phyloP scores from a whole-genome alignment of 2,797 vertebrate species.

The Myripristis jacobus region DNA sequence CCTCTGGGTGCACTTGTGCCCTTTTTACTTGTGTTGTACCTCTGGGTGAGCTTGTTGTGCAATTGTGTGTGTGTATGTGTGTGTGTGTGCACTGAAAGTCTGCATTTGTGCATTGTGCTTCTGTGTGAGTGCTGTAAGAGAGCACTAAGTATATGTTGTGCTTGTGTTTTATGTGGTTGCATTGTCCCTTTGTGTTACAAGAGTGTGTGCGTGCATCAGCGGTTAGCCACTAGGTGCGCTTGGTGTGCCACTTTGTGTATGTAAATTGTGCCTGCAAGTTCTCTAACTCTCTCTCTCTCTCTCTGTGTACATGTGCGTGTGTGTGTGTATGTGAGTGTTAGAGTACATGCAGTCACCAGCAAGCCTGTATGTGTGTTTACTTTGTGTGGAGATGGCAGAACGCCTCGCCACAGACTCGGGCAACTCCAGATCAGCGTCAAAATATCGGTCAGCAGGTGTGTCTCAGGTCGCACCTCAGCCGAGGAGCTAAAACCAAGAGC shows the following conservation, averaged over 20 bases:
- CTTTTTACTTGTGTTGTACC: no score
- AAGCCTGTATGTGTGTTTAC: background rate
- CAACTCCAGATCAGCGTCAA: no score
- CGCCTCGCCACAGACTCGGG: no score
- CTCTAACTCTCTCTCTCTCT: no score
- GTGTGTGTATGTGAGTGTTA: background rate
- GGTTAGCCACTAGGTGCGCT: background rate
- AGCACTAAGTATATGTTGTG: background rate
- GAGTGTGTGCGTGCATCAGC: background rate
- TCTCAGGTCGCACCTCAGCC: no score
- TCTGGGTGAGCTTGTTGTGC: no score
- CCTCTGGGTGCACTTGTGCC: no score
- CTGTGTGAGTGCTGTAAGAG: background rate
- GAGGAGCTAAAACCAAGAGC: no score
- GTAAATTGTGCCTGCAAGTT: background rate
- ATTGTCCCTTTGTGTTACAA: background rate
- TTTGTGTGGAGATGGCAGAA: background rate
- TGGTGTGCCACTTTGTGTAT: background rate
- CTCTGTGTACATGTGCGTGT: background rate
- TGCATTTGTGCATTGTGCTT: background rate
- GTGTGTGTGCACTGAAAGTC: conserved; percentile 7
- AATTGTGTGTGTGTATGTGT: background rate
- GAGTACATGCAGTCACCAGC: background rate
- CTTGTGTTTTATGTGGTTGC: no score
- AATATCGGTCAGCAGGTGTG: no score